Percentiles rank a stretch among this genome's conserved stretches.
Conservation (phyloP, 1,140 invertebrate genomes). For the Drosophila repletoides region DNA sequence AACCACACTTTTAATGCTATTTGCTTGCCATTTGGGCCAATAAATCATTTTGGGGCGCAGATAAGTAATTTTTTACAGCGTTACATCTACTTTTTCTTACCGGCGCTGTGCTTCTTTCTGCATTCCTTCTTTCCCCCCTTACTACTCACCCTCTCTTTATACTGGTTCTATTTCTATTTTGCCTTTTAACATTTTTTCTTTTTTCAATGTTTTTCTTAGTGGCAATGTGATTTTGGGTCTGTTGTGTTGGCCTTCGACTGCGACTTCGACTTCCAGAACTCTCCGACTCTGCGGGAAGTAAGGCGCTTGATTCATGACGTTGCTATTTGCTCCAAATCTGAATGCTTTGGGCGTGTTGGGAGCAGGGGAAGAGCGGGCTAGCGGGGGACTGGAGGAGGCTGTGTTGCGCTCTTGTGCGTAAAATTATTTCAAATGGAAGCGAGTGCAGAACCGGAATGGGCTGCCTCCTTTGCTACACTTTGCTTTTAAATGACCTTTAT, state of each 20-base stretch:
- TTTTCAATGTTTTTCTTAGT: conserved; percentile 42
- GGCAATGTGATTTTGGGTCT: conserved; percentile 51
- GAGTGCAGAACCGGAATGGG: conserved; percentile 22
- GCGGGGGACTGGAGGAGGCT: neutral
- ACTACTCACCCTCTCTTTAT: neutral
- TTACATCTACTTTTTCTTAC: conserved; percentile 42
- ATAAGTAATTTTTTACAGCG: conserved; percentile 72
- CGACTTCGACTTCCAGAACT: conserved; percentile 20
- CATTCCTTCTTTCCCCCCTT: conserved; percentile 12
- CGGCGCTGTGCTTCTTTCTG: conserved; percentile 5
- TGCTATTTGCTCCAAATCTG: conserved; percentile 50
- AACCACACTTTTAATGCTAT: conserved; percentile 75
- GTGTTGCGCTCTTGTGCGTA: conserved; percentile 50
- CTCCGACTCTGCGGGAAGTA: conserved; percentile 21
- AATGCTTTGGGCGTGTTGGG: neutral
- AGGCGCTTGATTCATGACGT: conserved; percentile 66
- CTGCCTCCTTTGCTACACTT: conserved; percentile 16
- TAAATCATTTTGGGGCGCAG: conserved; percentile 75
- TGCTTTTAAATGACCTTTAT: conserved; percentile 51
- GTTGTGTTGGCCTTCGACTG: conserved; percentile 14
- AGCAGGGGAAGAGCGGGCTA: neutral
- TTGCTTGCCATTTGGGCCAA: conserved; percentile 78
- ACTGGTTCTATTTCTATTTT: conserved; percentile 12
- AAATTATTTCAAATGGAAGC: conserved; percentile 51
- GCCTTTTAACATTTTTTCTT: conserved; percentile 51